phyloP scores from a whole-genome alignment of 2,888 invertebrate genomes.

The Drosophila planitibia region DNA sequence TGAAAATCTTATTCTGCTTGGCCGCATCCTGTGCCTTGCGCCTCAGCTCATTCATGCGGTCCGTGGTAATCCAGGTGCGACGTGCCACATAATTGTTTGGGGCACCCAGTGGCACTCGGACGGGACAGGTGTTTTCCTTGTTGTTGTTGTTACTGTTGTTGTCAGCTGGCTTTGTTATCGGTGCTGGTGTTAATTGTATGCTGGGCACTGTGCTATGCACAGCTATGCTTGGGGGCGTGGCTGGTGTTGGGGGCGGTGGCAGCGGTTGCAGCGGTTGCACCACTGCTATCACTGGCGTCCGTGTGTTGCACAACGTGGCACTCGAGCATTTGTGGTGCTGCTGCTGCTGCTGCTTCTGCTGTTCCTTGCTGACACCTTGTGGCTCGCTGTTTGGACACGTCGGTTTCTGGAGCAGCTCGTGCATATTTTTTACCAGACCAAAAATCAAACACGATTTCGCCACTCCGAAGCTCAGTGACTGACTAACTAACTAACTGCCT shows the following conservation, averaged over 20 bases:
- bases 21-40: slow-evolving; percentile 89
- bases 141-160: slow-evolving; percentile 42
- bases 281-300: slow-evolving; percentile 14
- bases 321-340: slow-evolving; percentile 60
- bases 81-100: slow-evolving; percentile 80
- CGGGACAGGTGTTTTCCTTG: slow-evolving; percentile 51
- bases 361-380: slow-evolving; percentile 44
- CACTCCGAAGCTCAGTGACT: slow-evolving; percentile 38
- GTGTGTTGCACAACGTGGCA: slow-evolving; percentile 53
- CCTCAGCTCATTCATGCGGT: slow-evolving; percentile 88
- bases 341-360: slow-evolving; percentile 40
- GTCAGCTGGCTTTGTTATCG: slow-evolving; percentile 3
- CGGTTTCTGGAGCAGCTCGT: slow-evolving; percentile 40
- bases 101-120: slow-evolving; percentile 50
- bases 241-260: slow-evolving; percentile 34
- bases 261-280: slow-evolving; percentile 57
- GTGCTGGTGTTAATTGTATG: slow-evolving; percentile 65
- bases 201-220: slow-evolving; percentile 56
- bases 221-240: slow-evolving; percentile 25
- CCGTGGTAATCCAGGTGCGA: slow-evolving; percentile 87
- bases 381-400: slow-evolving; percentile 73
- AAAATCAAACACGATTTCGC: slow-evolving; percentile 38
- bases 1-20: slow-evolving; percentile 89
- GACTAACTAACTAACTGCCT: slow-evolving; percentile 38
- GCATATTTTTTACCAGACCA: slow-evolving; percentile 61